Conservation (phyloP, 1,140 invertebrate genomes). For the Drosophila auraria region DNA sequence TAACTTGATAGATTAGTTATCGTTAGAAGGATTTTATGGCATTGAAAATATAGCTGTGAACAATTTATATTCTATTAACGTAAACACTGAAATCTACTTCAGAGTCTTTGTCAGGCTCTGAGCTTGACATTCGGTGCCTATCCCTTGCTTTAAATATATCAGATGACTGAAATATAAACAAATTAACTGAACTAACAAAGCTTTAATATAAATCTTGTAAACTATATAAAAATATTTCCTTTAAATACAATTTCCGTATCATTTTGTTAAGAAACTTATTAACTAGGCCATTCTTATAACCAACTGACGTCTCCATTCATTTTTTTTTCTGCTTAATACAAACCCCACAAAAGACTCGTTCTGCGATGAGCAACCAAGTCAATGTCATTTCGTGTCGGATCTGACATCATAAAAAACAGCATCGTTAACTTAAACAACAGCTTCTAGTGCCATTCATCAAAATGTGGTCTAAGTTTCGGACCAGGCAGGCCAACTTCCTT, state of each 20-base stretch:
- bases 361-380: conserved; percentile 17
- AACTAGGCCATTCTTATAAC: background rate
- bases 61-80: no score
- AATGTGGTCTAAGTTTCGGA: conserved; percentile 24
- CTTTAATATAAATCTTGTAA: no score
- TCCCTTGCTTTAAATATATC: no score
- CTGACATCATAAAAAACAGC: conserved; percentile 34
- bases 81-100: no score
- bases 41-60: background rate
- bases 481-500: conserved; percentile 58
- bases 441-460: conserved; percentile 55
- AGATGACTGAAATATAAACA: no score
- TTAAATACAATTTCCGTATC: background rate
- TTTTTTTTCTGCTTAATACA: background rate
- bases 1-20: background rate
- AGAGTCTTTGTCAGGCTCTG: no score
- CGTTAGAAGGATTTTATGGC: background rate
- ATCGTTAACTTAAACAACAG: conserved; percentile 14
- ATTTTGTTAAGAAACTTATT: background rate
- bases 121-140: no score
- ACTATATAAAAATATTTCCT: background rate
- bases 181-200: no score
- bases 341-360: conserved; percentile 26
- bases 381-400: conserved; percentile 24
- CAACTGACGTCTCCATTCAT: conserved; percentile 1